Conservation (phyloP, 2,113 vertebrate genomes). For the Apteryx mantelli region DNA sequence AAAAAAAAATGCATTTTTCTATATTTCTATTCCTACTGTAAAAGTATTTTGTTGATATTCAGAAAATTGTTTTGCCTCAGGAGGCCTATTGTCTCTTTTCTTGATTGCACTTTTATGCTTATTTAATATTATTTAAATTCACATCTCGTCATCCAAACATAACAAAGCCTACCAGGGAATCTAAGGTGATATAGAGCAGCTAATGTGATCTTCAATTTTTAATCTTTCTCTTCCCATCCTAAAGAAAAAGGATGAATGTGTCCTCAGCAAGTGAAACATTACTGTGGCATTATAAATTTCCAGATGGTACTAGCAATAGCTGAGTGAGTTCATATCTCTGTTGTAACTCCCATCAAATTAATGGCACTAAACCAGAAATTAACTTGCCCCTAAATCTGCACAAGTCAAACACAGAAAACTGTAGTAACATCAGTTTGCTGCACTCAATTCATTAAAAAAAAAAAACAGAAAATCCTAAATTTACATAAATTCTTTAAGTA, state of each 20-base stretch:
- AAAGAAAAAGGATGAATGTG: constrained; percentile 10
- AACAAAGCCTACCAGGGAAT: constrained; percentile 12
- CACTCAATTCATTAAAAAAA: neutral
- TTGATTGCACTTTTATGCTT: neutral
- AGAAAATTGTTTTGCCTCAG: neutral
- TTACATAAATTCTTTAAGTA: neutral
- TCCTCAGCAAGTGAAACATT: constrained; percentile 40
- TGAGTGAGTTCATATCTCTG: constrained; percentile 25
- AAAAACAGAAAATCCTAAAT: neutral
- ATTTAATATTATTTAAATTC: constrained; percentile 57
- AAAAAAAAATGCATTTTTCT: neutral
- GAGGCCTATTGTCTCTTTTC: neutral
- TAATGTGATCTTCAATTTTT: constrained; percentile 42
- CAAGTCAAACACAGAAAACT: neutral
- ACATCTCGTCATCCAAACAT: neutral
- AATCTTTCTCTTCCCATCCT: neutral
- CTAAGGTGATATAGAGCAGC: neutral
- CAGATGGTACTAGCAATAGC: constrained; percentile 42
- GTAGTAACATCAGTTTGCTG: neutral
- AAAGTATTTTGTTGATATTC: neutral
- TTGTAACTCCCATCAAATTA: constrained; percentile 29
- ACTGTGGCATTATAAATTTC: constrained; percentile 34
- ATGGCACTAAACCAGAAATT: neutral
- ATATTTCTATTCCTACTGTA: neutral
- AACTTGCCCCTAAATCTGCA: neutral